A percentile compares a stretch with the other conserved stretches of the same genome.
Conservation (phyloP, 2,797 vertebrate species). For the Setipinna tenuifilis region DNA sequence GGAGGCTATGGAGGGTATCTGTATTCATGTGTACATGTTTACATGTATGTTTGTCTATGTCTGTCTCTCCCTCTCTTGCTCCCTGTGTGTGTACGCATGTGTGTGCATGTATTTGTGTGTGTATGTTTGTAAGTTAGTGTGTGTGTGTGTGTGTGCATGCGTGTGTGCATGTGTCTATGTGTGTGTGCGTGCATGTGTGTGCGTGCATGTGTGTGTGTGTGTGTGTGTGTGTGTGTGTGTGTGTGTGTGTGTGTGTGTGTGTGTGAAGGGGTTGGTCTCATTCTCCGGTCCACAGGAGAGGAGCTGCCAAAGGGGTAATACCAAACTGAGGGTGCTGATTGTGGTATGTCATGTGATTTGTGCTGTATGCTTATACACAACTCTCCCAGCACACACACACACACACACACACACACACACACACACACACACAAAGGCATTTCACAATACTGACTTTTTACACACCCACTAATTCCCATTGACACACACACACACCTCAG, state of each 20-base stretch:
- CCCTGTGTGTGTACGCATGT: too few relatives aligned
- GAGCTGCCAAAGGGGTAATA: background rate
- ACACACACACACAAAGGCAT: background rate
- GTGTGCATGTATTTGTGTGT: too few relatives aligned
- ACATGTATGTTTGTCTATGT: too few relatives aligned
- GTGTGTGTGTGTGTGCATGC: too few relatives aligned
- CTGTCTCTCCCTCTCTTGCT: too few relatives aligned
- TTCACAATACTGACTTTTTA: slow-evolving; percentile 17
- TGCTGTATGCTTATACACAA: background rate
- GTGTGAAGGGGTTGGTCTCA: background rate
- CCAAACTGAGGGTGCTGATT: background rate
- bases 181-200: background rate
- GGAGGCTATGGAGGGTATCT: too few relatives aligned
- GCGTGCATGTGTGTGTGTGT: background rate
- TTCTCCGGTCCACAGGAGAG: background rate
- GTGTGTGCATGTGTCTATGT: too few relatives aligned
- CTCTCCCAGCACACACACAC: background rate
- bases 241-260: background rate
- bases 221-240: slow-evolving; percentile 12
- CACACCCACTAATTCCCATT: slow-evolving; percentile 7
- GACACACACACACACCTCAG: slow-evolving; percentile 17
- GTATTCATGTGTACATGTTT: too few relatives aligned
- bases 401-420: slow-evolving; percentile 18
- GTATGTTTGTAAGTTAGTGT: too few relatives aligned
- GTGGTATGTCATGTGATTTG: slow-evolving; percentile 7